A percentile compares a stretch with the other conserved stretches of the same genome.
Conservation (phyloP, 2,888 invertebrate genomes). For the Synanthedon andrenaeformis region DNA sequence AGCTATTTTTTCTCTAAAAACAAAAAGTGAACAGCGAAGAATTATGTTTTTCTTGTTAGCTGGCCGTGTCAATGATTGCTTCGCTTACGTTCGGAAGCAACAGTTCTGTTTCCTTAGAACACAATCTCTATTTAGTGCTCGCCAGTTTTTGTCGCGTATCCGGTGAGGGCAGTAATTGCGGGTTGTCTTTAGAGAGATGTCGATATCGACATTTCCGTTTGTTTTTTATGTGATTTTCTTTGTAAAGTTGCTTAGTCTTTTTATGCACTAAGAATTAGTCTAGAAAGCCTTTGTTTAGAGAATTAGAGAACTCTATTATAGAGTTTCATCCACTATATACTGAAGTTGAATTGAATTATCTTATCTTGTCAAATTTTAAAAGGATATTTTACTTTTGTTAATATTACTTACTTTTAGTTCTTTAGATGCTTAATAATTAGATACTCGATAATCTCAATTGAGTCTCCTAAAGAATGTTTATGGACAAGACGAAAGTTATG, state of each 20-base stretch:
- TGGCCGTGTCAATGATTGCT: conserved; percentile 31
- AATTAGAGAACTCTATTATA: too few relatives aligned
- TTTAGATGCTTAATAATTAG: too few relatives aligned
- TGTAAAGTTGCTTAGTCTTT: background rate
- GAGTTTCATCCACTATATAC: too few relatives aligned
- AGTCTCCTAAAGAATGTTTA: too few relatives aligned
- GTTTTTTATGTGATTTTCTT: conserved; percentile 15
- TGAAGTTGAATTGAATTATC: too few relatives aligned
- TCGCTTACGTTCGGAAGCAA: conserved; percentile 22
- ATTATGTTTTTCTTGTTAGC: background rate
- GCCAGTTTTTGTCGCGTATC: conserved; percentile 45
- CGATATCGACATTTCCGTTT: conserved; percentile 34
- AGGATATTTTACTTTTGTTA: too few relatives aligned
- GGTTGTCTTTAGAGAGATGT: conserved; percentile 22
- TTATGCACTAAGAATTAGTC: too few relatives aligned
- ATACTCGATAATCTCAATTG: too few relatives aligned
- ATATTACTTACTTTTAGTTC: too few relatives aligned
- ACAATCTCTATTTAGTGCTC: conserved; percentile 1
- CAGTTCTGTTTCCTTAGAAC: background rate
- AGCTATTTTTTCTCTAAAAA: background rate
- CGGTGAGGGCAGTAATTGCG: conserved; percentile 44
- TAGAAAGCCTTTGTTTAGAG: too few relatives aligned
- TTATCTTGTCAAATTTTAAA: too few relatives aligned
- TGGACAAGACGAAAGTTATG: too few relatives aligned
- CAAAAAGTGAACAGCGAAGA: background rate